Percentiles rank a stretch among this genome's conserved stretches.
Conservation (phyloP, 2,888 invertebrate species). For the Chironomus tentans region DNA sequence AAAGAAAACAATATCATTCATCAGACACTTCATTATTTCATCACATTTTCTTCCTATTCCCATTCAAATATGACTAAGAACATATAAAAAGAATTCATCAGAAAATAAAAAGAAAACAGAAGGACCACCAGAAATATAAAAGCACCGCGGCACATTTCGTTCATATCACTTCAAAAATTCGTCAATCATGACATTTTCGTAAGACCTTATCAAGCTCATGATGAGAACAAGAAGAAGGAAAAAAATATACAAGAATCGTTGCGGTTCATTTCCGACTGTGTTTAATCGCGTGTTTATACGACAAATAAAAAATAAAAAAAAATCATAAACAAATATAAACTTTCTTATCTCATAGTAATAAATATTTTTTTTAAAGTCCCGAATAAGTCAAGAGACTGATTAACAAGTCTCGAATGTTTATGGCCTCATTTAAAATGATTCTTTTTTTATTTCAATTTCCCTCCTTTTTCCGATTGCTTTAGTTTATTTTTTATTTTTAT, state of each 20-base stretch:
- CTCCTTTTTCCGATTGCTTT: not conserved
- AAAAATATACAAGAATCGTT: too few species aligned
- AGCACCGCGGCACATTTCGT: too few species aligned
- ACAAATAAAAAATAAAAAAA: not conserved
- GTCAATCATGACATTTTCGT: too few species aligned
- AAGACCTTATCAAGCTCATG: not conserved
- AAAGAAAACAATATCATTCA: too few species aligned
- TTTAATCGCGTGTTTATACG: conserved; percentile 9
- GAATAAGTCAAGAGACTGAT: conserved; percentile 12
- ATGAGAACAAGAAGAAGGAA: not conserved
- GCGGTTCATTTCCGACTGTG: conserved; percentile 4
- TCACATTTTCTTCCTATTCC: too few species aligned
- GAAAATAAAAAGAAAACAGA: not conserved
- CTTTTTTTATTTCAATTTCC: not conserved
- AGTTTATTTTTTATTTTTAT: too few species aligned
- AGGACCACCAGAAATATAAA: too few species aligned
- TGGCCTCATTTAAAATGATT: conserved; percentile 2
- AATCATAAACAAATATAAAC: not conserved
- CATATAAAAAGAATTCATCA: not conserved
- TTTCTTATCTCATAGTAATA: conserved; percentile 12
- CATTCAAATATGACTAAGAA: too few species aligned
- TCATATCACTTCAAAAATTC: too few species aligned
- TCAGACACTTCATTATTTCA: too few species aligned
- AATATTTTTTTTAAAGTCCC: conserved; percentile 3
- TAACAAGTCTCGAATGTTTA: conserved; percentile 5